Percentiles rank a stretch among this genome's conserved stretches.
phyloP scores from a whole-genome alignment of 2,113 vertebrate genomes.

The Ceuthmochares aereus region DNA sequence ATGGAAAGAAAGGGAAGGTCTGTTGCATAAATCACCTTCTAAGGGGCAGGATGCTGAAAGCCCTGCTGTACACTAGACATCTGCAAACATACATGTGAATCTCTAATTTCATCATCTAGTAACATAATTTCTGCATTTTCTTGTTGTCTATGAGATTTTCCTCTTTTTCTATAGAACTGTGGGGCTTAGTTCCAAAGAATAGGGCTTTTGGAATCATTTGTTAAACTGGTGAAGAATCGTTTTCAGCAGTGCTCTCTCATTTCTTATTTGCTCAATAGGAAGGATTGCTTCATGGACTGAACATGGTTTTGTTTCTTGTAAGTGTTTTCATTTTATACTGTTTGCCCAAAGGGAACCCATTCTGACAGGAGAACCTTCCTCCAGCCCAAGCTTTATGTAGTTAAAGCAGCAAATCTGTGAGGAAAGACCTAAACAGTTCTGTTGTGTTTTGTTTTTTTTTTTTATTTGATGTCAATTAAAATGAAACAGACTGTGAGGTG shows the following conservation, averaged over 20 bases:
- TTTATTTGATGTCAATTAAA: constrained; percentile 36
- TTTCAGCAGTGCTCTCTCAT: not conserved
- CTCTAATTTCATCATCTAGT: not conserved
- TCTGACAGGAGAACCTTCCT: not conserved
- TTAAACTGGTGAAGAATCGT: not conserved
- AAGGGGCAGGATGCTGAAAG: not conserved
- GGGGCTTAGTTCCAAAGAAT: not conserved
- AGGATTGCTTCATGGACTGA: not conserved
- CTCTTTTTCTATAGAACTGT: not conserved
- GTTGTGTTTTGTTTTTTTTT: no score
- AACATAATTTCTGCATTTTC: not conserved
- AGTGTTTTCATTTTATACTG: constrained; percentile 21
- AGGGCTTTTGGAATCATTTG: not conserved
- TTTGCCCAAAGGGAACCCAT: not conserved
- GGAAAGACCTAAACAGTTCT: constrained; percentile 4
- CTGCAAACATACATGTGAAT: not conserved
- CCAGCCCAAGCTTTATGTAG: not conserved
- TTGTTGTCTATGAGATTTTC: not conserved
- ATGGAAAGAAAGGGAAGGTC: not conserved
- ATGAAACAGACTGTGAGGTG: not conserved
- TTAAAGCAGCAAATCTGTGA: not conserved
- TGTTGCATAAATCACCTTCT: not conserved
- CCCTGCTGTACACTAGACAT: not conserved
- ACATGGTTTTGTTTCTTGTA: not conserved
- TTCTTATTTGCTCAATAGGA: not conserved